phyloP scores from a whole-genome alignment of 1,140 invertebrate genomes.

The Adelges cooleyi region DNA sequence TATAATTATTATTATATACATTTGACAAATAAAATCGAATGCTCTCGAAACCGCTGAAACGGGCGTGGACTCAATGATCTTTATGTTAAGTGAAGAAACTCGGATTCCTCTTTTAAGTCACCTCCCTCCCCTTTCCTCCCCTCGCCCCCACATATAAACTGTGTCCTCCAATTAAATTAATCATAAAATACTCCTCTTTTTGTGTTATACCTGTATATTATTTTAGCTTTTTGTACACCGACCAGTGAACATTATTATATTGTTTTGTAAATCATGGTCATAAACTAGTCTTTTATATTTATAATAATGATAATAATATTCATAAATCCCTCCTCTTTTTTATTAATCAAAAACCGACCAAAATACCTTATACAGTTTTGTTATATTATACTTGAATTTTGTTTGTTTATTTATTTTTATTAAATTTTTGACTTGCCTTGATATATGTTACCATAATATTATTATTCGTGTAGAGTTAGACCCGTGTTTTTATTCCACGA shows the following conservation, averaged over 20 bases:
- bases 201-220: conserved; percentile 4
- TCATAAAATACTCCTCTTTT: neutral
- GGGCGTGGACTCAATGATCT: neutral
- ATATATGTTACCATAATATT: conserved; percentile 24
- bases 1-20: too few relatives aligned
- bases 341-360: conserved; percentile 14
- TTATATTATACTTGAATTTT: conserved; percentile 14
- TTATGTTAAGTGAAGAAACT: neutral
- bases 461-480: conserved; percentile 22
- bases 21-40: neutral
- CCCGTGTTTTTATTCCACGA: neutral
- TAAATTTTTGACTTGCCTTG: conserved; percentile 20
- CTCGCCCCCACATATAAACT: neutral
- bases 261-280: conserved; percentile 10
- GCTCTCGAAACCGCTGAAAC: neutral
- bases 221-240: conserved; percentile 4
- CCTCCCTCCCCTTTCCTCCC: neutral
- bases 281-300: conserved; percentile 19
- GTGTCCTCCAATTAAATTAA: neutral
- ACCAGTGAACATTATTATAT: conserved; percentile 1
- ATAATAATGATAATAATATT: neutral
- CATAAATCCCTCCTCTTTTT: neutral
- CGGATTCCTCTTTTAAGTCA: neutral
- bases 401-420: conserved; percentile 27
- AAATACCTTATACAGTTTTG: conserved; percentile 14